Evolutionary conservation across 2,888 invertebrate genomes (phyloP).

Genomic region (Glaucopsyche alexis): DNA sequence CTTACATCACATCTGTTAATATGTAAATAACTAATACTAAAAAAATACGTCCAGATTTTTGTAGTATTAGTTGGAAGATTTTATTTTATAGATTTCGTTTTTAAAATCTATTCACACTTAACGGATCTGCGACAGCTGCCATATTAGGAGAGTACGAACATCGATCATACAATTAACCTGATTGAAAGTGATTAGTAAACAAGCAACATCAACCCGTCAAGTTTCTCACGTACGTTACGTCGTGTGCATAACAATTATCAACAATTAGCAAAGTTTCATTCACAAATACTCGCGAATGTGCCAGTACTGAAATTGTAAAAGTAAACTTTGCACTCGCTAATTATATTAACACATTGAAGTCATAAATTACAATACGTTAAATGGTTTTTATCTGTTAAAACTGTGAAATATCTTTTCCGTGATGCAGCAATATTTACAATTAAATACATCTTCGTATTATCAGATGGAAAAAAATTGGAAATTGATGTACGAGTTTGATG

Average conservation of each 20-base stretch:
- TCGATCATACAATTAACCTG: constrained; percentile 17
- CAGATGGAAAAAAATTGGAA: no score
- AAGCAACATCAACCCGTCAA: background rate
- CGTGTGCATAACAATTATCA: constrained; percentile 11
- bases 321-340: background rate
- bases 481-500: no score
- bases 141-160: background rate
- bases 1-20: no score
- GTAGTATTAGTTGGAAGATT: no score
- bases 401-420: background rate
- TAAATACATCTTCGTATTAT: no score
- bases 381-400: background rate
- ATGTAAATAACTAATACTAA: no score
- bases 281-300: constrained; percentile 1
- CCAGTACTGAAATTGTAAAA: background rate
- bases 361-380: background rate
- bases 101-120: no score
- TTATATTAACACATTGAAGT: background rate
- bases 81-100: no score
- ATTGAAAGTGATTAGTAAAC: background rate
- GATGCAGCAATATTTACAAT: background rate
- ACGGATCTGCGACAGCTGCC: background rate
- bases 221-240: constrained; percentile 15
- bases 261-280: background rate
- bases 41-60: background rate